Evolutionary conservation across 2,113 vertebrate species (phyloP), one percentile per base, ranked within the genome.

Genomic region (Azemiops feae): DNA sequence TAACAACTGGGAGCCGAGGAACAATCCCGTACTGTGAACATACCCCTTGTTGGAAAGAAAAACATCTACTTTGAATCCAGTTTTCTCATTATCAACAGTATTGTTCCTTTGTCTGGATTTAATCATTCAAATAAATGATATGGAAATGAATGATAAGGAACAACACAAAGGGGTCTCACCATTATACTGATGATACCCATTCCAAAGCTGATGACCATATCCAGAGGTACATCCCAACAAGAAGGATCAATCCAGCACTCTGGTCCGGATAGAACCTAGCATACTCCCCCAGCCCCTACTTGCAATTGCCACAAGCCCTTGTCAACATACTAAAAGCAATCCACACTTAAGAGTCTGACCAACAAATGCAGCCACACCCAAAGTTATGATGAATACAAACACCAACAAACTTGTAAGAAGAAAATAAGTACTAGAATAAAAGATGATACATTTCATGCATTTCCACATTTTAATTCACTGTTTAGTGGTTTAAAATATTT

Each of bases 391-490:
- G 74, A 81, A 81, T 22, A 39, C 16, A 74, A 74, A 74, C 5
- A 39, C 34, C 9, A 43, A 22, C 34, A 43, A 7, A 43, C 18
- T 9, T 64, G 3, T 20, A 90, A 91, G 58, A 91, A 89, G 25
- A 3, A 0, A 91, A 58, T 7, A 87, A 53, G 47, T 52, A 45
- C 0, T 90, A 88, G 54, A 92, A 90, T 12, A 89, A 93, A 94
- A 93, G 93, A 9, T 85, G 30, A 92, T 92, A 0, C 0, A 69
- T 87, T 85, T 96, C 23, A 91, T 92, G 95, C 45, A 87, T 39
- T 95, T 85, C 9, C 90, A 96, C n/a, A n/a, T 92, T 91, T 95
- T 92, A 94, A 91, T 27, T 92, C 52, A 43, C 85, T 74, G 89
- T 7, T 34, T 34, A 89, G 74, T 47, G 27, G 92, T 22, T 93